Percentiles rank a stretch among this genome's conserved stretches.
phyloP scores from a whole-genome alignment of 2,888 invertebrate species.

The Paralinhomoeus sp. region DNA sequence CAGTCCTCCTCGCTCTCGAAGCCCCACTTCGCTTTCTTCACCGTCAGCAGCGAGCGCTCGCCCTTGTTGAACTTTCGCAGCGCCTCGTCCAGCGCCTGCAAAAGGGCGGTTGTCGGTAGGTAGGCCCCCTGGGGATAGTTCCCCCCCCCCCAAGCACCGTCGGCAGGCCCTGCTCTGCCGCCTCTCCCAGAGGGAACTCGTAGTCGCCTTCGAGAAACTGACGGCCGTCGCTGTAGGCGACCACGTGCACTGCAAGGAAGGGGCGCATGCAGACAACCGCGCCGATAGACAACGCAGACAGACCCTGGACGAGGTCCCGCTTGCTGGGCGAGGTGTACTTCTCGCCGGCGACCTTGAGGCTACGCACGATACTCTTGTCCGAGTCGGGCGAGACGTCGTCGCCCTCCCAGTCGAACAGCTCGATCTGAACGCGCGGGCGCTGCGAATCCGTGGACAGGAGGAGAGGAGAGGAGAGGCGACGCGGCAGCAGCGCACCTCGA shows the following conservation, averaged over 20 bases:
- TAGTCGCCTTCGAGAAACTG: conserved; percentile 59
- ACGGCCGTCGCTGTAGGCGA: conserved; percentile 41
- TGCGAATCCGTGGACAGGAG: not conserved
- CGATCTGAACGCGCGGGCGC: conserved; percentile 1
- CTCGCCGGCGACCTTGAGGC: conserved; percentile 45
- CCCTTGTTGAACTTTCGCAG: conserved; percentile 53
- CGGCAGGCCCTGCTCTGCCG: conserved; percentile 46
- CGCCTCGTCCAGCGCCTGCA: conserved; percentile 38
- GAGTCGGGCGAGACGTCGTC: conserved; percentile 66
- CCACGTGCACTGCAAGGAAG: conserved; percentile 42
- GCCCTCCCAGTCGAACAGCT: conserved; percentile 11
- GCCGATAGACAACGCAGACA: no score
- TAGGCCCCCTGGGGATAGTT: no score
- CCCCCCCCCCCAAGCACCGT: no score
- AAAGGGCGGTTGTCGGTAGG: no score
- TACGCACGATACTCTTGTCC: conserved; percentile 56
- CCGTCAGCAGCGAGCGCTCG: conserved; percentile 41
- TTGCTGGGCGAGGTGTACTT: conserved; percentile 52
- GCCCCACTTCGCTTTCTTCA: conserved; percentile 42
- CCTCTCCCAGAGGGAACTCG: conserved; percentile 63
- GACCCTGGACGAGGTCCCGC: conserved; percentile 59
- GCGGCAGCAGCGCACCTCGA: conserved; percentile 43
- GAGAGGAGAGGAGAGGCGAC: not conserved
- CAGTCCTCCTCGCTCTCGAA: conserved; percentile 51
- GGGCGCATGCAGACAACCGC: no score